Conservation (phyloP, 1,140 invertebrate genomes). For the Pogonomyrmex barbatus region DNA sequence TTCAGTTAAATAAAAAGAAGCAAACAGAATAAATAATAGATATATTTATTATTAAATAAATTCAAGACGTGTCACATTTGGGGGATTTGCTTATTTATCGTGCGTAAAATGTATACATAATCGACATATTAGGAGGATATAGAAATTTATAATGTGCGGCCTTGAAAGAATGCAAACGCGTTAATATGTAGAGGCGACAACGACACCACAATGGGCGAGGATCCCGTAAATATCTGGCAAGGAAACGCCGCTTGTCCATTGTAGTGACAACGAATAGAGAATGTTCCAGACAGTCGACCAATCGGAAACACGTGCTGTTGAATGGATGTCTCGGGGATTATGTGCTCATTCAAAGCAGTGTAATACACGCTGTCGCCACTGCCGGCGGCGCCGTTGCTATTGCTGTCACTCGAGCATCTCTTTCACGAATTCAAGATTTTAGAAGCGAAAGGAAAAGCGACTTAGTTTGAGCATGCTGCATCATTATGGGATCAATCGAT, state of each 20-base stretch:
- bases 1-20: too few relatives aligned
- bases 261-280: slow-evolving; percentile 46
- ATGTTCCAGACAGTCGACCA: slow-evolving; percentile 34
- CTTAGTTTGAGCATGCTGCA: slow-evolving; percentile 24
- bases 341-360: slow-evolving; percentile 46
- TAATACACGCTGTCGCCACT: slow-evolving; percentile 1
- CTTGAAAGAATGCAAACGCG: not conserved
- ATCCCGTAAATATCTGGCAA: slow-evolving; percentile 57
- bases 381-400: not conserved
- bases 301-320: slow-evolving; percentile 76
- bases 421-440: slow-evolving; percentile 39
- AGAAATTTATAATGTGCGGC: not conserved
- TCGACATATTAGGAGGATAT: not conserved
- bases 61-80: not conserved
- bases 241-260: slow-evolving; percentile 73
- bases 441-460: slow-evolving; percentile 23
- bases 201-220: slow-evolving; percentile 77
- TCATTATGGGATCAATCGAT: slow-evolving; percentile 51
- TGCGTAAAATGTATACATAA: not conserved
- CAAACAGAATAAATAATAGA: too few relatives aligned
- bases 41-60: not conserved
- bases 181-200: slow-evolving; percentile 76
- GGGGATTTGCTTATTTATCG: not conserved
- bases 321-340: slow-evolving; percentile 74
- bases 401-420: slow-evolving; percentile 14